phyloP scores from a whole-genome alignment of 2,888 invertebrate species.

The Sipha maydis region DNA sequence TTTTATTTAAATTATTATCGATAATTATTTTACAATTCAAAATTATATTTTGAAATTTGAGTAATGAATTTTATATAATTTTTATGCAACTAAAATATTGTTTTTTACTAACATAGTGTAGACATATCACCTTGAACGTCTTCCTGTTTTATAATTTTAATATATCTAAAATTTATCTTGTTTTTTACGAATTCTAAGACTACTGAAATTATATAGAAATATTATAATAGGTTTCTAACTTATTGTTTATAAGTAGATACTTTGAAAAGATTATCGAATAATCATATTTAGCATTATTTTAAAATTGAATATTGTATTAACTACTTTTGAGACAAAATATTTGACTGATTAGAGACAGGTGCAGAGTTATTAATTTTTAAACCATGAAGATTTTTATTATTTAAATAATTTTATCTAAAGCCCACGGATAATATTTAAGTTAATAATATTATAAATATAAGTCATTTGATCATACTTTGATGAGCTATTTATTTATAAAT shows the following conservation, averaged over 20 bases:
- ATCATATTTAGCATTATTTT: conserved; percentile 2
- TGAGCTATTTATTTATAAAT: conserved; percentile 7
- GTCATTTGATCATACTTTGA: neutral
- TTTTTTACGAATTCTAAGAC: conserved; percentile 24
- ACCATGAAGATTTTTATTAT: conserved; percentile 38
- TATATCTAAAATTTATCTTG: conserved; percentile 19
- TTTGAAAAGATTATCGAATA: conserved; percentile 12
- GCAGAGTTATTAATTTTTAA: conserved; percentile 37
- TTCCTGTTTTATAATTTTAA: conserved; percentile 45
- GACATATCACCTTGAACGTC: conserved; percentile 58
- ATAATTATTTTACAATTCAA: neutral
- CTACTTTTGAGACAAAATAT: conserved; percentile 26
- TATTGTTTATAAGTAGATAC: conserved; percentile 40
- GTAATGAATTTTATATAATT: conserved; percentile 1
- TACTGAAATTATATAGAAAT: conserved; percentile 35
- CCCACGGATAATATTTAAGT: conserved; percentile 24
- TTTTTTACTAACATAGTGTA: conserved; percentile 42
- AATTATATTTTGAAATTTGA: conserved; percentile 26
- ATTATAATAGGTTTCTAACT: conserved; percentile 31
- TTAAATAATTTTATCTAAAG: neutral
- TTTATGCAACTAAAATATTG: conserved; percentile 21
- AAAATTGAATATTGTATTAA: conserved; percentile 39
- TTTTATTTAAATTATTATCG: neutral
- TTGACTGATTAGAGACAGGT: conserved; percentile 58
- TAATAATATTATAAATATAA: conserved; percentile 1